A percentile compares a stretch with the other conserved stretches of the same genome.
Evolutionary conservation across 2,888 invertebrate species (phyloP).

Genomic region (Platycheirus albimanus): DNA sequence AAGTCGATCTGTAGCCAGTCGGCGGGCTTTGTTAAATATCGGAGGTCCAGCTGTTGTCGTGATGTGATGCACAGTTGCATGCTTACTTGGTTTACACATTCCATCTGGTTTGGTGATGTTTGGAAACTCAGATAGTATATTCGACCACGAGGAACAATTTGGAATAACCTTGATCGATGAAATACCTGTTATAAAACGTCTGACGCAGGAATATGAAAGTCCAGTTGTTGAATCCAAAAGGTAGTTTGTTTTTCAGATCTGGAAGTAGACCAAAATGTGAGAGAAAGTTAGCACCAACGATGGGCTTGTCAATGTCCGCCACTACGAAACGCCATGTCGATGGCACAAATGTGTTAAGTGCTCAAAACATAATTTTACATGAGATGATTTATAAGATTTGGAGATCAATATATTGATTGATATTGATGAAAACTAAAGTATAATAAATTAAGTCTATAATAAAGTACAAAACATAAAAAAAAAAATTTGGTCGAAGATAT

Average conservation of each 20-base stretch:
- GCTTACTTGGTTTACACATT: conserved; percentile 1
- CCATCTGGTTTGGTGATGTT: conserved; percentile 16
- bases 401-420: too few relatives aligned
- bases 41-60: conserved; percentile 24
- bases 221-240: conserved; percentile 6
- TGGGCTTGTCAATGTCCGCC: conserved; percentile 35
- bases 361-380: too few relatives aligned
- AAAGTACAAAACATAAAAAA: too few relatives aligned
- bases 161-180: conserved; percentile 4
- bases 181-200: neutral
- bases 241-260: neutral
- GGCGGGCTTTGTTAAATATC: conserved; percentile 21
- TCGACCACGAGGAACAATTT: neutral
- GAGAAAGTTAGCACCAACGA: conserved; percentile 24
- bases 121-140: conserved; percentile 3
- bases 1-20: conserved; percentile 41
- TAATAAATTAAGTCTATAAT: too few relatives aligned
- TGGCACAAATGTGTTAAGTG: too few relatives aligned
- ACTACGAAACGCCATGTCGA: conserved; percentile 34
- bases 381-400: too few relatives aligned
- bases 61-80: conserved; percentile 25
- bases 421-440: too few relatives aligned
- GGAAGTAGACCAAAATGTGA: conserved; percentile 17
- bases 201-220: neutral
- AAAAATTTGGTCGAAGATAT: too few relatives aligned